A percentile compares a stretch with the other conserved stretches of the same genome.
Conservation (phyloP, 2,888 invertebrate genomes). For the Ypsolopha scabrella region DNA sequence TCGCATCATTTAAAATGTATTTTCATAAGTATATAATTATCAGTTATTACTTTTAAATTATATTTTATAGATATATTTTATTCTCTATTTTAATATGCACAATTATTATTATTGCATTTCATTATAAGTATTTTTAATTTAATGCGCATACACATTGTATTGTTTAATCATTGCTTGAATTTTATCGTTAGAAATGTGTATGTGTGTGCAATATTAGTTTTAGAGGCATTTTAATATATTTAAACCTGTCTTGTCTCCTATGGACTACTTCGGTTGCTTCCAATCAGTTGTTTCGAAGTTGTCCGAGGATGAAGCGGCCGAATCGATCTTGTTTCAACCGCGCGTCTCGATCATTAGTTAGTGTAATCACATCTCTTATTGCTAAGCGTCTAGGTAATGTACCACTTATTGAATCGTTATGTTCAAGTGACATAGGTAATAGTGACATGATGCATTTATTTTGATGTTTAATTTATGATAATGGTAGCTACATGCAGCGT, state of each 20-base stretch:
- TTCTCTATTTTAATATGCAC: slow-evolving; percentile 62
- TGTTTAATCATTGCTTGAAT: slow-evolving; percentile 33
- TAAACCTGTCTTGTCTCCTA: slow-evolving; percentile 33
- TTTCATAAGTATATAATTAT: slow-evolving; percentile 50
- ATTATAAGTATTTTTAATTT: slow-evolving; percentile 47
- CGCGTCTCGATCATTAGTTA: slow-evolving; percentile 47
- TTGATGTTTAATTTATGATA: slow-evolving; percentile 65
- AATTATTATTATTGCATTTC: slow-evolving; percentile 53
- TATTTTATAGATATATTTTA: slow-evolving; percentile 65
- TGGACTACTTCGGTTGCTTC: slow-evolving; percentile 36
- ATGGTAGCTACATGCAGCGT: slow-evolving; percentile 46
- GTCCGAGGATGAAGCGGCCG: slow-evolving; percentile 12
- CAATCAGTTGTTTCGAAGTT: slow-evolving; percentile 44
- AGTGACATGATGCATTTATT: slow-evolving; percentile 70
- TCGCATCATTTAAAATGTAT: slow-evolving; percentile 41
- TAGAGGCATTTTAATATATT: slow-evolving; percentile 49
- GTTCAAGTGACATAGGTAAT: slow-evolving; percentile 52
- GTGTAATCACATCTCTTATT: slow-evolving; percentile 59
- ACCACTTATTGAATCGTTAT: slow-evolving; percentile 32
- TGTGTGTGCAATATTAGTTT: slow-evolving; percentile 71
- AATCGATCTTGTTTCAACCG: slow-evolving; percentile 33
- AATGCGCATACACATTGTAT: slow-evolving; percentile 62
- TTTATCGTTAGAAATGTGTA: slow-evolving; percentile 57
- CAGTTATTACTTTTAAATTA: slow-evolving; percentile 58
- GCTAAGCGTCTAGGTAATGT: slow-evolving; percentile 54